Base-by-base conservation (phyloP, 2,113 vertebrate species). In the Pyxicephalus adspersus region DNA sequence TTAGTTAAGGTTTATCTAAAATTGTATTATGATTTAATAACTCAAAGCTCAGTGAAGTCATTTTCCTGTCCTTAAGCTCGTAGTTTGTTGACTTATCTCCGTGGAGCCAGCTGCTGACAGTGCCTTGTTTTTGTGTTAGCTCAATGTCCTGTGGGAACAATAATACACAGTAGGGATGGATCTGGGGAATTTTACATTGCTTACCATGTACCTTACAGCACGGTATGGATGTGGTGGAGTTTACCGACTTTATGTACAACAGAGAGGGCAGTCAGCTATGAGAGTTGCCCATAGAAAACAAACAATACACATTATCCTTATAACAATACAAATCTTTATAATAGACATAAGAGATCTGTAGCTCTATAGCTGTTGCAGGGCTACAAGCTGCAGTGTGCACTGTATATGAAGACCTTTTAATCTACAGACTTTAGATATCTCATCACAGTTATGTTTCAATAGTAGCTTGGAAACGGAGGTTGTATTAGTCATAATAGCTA, bases 51-150 rank as follows among this genome's bases (percentile, higher is more conserved):
- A 51, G 11, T 76, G n/a, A 19, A 34, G 60, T n/a, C 57, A 51
- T 16, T 64, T 11, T 64, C 28, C 38, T 51, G 52, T 58, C 75
- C 51, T 66, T 66, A 80, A 38, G 28, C 55, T 5, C 23, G 4
- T 15, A 20, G 20, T 80, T 71, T 71, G 66, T 80, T 80, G 71
- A 52, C 58, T n/a, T 31, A 57, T 80, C 55, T 71, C 77, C 66
- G 54, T 80, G 77, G 65, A 71, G 57, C 66, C 64, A 34, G 76
- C 77, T 71, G 66, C 65, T 60, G 77, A 29, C 31, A 29, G 38
- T 26, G 54, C 66, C 57, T 71, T 80, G 77, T 80, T 80, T 63
- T 63, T 71, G 55, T 71, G 55, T 55, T 60, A 45, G 3, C 38
- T 4, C n/a, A 23, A 28, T 29, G 55, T 80, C 77, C 77, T 51